Base-by-base conservation (phyloP, 2,797 vertebrate genomes). In the Danionella dracula region DNA sequence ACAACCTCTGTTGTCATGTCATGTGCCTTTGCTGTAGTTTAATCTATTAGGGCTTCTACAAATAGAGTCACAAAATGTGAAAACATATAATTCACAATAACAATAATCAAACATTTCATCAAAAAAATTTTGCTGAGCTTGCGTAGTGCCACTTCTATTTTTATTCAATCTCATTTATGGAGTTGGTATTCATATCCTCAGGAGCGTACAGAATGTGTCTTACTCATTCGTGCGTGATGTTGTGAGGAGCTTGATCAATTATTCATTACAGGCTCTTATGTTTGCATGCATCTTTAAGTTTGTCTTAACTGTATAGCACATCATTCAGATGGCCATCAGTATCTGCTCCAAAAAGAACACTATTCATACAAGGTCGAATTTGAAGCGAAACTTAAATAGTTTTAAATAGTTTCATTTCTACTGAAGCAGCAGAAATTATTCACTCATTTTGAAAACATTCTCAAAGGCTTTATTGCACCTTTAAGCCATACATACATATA, bases 181-280 rank as follows among this genome's bases (percentile, higher is more conserved):
- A 70, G 32, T 70, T 62, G 56, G 71, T 71, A 66, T 58, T 54
- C 60, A 65, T 58, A 57, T 59, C 65, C 70, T 51, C 35, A 55
- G 55, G 58, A 68, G 61, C 29, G 49, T 57, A 55, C 64, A 53
- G 57, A 73, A 71, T 50, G 65, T 44, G 32, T 73, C 65, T 55
- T 69, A 70, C 67, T 68, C 61, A 73, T 49, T 65, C 65, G 65
- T 63, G 74, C 70, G 48, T 76, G 66, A 78, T 73, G 60, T 60
- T 74, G 67, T 67, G 62, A 71, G 38, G 27, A 67, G 59, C 59
- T 68, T 37, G n/a, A 55, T 79, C 66, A 68, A 78, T 75, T 76
- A 76, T 73, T 75, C 53, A 76, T 74, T 57, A 66, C 46, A 21
- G 42, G 59, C 53, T 45, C 70, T 71, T 42, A 61, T 42, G 48